These are phyloP conservation scores for Eunapius fragilis DNA, from an alignment of 37 sponge, comb jelly and placozoan genomes.

Conservation along the genomic window DNA sequence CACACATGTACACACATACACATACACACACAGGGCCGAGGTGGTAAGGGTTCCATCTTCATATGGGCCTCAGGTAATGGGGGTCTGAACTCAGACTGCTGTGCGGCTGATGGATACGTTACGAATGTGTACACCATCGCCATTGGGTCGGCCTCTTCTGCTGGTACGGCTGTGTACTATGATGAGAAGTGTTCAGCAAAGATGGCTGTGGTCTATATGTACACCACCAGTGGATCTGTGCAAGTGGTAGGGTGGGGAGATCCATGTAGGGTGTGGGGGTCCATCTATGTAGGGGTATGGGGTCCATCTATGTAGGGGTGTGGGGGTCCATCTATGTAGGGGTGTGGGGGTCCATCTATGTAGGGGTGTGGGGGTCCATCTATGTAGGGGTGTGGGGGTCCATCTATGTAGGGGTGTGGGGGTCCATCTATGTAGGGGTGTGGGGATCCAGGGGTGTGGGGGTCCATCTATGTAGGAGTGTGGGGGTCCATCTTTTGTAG, in stretches of 20 bases:
- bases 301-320: not conserved
- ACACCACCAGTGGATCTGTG: conserved; percentile 15
- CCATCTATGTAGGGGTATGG: not conserved
- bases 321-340: not conserved
- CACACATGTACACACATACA: not conserved
- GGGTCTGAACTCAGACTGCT: conserved; percentile 72
- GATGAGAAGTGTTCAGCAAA: conserved; percentile 86
- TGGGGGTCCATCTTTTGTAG: too few species aligned
- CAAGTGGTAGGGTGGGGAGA: not conserved
- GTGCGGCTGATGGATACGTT: conserved; percentile 94
- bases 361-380: not conserved
- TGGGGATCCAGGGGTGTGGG: too few species aligned
- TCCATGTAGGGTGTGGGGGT: too few species aligned
- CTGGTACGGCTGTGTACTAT: conserved; percentile 78
- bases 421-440: too few species aligned
- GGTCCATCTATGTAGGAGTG: too few species aligned
- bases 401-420: too few species aligned
- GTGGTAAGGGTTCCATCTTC: conserved; percentile 84
- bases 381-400: too few species aligned
- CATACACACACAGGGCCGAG: conserved; percentile 69
- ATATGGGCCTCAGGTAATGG: conserved; percentile 99
- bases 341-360: conserved; percentile 7
- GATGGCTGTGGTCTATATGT: conserved; percentile 77
- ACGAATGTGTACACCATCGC: conserved; percentile 88
- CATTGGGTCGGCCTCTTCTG: conserved; percentile 73